Percentiles rank a stretch among this genome's conserved stretches.
Conservation (phyloP, 2,797 vertebrate genomes). For the Mormyrops boulengeri region DNA sequence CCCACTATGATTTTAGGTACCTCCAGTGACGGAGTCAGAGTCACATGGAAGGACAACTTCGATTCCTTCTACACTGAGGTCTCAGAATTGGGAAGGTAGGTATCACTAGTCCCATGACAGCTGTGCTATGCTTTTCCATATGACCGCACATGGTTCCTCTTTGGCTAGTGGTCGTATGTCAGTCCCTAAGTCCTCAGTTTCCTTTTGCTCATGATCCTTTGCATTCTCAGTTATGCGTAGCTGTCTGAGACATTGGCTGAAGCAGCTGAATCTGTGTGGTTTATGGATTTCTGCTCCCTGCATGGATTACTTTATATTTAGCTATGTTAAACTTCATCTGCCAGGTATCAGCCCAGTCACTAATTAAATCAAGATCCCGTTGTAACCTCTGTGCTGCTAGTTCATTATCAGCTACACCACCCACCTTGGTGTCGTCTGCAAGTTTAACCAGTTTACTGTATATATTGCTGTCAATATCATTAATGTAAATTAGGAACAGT, state of each 20-base stretch:
- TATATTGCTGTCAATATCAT: too few species aligned
- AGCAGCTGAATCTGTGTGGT: background rate
- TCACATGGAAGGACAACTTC: conserved; percentile 97
- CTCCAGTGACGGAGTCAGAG: conserved; percentile 81
- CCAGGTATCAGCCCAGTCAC: too few species aligned
- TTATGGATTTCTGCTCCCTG: too few species aligned
- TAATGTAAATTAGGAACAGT: too few species aligned
- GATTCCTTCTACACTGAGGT: conserved; percentile 88
- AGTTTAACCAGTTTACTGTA: too few species aligned
- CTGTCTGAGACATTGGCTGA: background rate
- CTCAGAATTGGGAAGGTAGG: conserved; percentile 90
- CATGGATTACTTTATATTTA: too few species aligned
- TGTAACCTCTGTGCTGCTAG: too few species aligned
- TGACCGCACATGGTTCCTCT: background rate
- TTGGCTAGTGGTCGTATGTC: background rate
- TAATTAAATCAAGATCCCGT: too few species aligned
- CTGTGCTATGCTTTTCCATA: background rate
- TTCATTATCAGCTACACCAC: too few species aligned
- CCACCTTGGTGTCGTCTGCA: too few species aligned
- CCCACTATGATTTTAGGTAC: conserved; percentile 60
- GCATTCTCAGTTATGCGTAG: background rate
- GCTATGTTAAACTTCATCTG: too few species aligned
- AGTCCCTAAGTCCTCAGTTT: background rate
- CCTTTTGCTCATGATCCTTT: background rate
- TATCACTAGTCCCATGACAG: background rate